phyloP scores from a whole-genome alignment of 2,797 vertebrate genomes.

The Distichodus sexfasciatus region DNA sequence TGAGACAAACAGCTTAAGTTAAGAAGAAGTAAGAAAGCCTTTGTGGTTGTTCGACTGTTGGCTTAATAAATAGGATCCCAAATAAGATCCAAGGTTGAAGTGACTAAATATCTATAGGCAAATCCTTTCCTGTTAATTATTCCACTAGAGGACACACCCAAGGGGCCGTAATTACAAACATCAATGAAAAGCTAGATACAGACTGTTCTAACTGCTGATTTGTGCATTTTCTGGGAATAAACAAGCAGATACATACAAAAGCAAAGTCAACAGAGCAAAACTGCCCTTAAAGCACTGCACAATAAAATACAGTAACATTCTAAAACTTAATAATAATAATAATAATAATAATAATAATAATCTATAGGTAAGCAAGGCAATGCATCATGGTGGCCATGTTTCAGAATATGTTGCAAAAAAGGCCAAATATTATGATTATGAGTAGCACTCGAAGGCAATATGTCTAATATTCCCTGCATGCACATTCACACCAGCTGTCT shows the following conservation, averaged over 20 bases:
- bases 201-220: not conserved
- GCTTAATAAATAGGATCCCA: not conserved
- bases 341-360: not conserved
- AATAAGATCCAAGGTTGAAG: not conserved
- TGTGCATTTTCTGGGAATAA: not conserved
- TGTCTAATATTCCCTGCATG: slow-evolving; percentile 17
- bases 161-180: not conserved
- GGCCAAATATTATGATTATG: slow-evolving; percentile 31
- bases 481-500: slow-evolving; percentile 35
- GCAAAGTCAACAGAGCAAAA: not conserved
- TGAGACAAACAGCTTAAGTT: not conserved
- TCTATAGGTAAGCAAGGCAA: slow-evolving; percentile 1
- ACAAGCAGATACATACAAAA: not conserved
- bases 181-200: not conserved
- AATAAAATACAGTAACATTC: no score
- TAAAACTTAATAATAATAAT: not conserved
- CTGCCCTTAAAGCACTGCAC: no score
- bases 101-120: not conserved
- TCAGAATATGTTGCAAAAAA: slow-evolving; percentile 16
- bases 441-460: slow-evolving; percentile 28
- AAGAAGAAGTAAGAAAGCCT: not conserved
- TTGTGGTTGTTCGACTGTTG: not conserved
- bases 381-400: not conserved
- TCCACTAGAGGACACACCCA: not conserved
- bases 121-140: not conserved